These are phyloP conservation scores for Sebastes schlegelii DNA, from an alignment of 2,113 vertebrate species.

Conservation along the genomic window DNA sequence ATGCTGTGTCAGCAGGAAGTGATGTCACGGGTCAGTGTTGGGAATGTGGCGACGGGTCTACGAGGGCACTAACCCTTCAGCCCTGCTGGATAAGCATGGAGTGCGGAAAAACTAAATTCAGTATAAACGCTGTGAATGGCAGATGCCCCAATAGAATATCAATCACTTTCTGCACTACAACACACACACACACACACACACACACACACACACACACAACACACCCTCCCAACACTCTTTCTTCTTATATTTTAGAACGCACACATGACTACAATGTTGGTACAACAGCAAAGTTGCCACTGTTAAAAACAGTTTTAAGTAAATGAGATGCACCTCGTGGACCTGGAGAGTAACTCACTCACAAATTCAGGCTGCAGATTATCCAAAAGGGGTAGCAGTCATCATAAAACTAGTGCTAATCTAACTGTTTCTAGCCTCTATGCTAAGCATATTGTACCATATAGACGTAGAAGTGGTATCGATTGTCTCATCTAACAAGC, in stretches of 20 bases:
- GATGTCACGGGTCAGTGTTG: slow-evolving; percentile 79
- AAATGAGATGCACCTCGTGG: background rate
- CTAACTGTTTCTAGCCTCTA: background rate
- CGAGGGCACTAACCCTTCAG: slow-evolving; percentile 64
- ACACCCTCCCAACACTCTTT: background rate
- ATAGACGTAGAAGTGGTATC: background rate
- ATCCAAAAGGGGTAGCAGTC: background rate
- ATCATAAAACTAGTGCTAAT: slow-evolving; percentile 3
- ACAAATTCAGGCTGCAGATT: background rate
- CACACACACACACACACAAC: background rate
- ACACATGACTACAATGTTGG: background rate
- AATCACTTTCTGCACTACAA: slow-evolving; percentile 50
- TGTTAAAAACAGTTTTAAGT: background rate
- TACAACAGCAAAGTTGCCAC: background rate
- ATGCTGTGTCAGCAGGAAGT: slow-evolving; percentile 74
- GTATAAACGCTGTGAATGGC: slow-evolving; percentile 54
- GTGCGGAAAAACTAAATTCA: slow-evolving; percentile 60
- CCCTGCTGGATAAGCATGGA: slow-evolving; percentile 69
- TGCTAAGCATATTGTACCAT: background rate
- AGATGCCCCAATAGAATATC: slow-evolving; percentile 71
- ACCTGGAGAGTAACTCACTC: background rate
- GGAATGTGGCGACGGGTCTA: slow-evolving; percentile 64
- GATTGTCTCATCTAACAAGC: background rate
- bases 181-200: background rate
- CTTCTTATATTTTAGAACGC: background rate